A percentile compares a stretch with the other conserved stretches of the same genome.
These are phyloP conservation scores for Chiloscyllium punctatum DNA, from an alignment of 2,797 vertebrate genomes.

Conservation along the genomic window DNA sequence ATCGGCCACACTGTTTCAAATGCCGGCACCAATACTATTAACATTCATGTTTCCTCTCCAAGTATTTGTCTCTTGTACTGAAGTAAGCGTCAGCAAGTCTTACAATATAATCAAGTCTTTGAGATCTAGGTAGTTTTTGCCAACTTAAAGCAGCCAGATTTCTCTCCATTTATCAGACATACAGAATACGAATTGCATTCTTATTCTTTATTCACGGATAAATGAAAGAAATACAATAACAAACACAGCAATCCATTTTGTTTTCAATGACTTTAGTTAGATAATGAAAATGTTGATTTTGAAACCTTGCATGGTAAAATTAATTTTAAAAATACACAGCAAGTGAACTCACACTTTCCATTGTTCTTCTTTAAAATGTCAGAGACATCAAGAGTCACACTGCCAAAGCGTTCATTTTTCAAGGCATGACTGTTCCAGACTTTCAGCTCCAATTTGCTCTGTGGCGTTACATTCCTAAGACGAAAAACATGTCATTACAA, in stretches of 20 bases:
- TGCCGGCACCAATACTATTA: neutral
- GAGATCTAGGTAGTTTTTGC: neutral
- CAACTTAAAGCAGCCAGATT: neutral
- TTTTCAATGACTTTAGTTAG: neutral
- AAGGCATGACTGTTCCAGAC: conserved; percentile 91
- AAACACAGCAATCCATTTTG: neutral
- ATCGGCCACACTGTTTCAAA: neutral
- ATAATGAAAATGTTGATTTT: neutral
- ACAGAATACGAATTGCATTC: neutral
- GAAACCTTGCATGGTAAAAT: too few species aligned
- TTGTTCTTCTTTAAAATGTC: conserved; percentile 72
- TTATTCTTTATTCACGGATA: neutral
- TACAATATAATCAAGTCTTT: neutral
- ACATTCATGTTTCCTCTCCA: neutral
- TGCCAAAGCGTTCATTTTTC: conserved; percentile 84
- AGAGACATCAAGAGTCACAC: conserved; percentile 76
- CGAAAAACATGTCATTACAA: conserved; percentile 10
- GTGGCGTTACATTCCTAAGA: conserved; percentile 81
- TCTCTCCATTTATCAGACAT: neutral
- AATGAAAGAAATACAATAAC: neutral
- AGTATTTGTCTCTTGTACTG: neutral
- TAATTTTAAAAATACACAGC: neutral
- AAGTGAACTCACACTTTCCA: conserved; percentile 70
- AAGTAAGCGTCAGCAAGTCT: neutral
- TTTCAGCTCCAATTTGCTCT: conserved; percentile 86